These are phyloP conservation scores for Carettochelys insculpta DNA, from an alignment of 2,113 vertebrate genomes.

Conservation along the genomic window DNA sequence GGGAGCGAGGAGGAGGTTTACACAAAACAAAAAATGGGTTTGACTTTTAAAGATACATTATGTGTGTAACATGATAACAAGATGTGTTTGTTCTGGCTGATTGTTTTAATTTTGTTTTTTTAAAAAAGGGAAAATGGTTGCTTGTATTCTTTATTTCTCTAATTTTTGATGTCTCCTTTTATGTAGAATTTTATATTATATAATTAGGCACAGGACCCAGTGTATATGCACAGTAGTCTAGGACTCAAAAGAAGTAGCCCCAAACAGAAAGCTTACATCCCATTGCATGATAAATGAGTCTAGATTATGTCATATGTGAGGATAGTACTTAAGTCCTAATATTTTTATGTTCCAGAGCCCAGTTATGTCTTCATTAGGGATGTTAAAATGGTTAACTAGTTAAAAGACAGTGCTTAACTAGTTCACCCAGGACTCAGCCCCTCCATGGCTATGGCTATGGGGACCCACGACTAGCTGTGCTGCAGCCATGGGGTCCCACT, in stretches of 20 bases:
- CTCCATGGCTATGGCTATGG: no score
- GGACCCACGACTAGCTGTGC: no score
- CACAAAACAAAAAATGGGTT: not conserved
- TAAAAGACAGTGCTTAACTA: no score
- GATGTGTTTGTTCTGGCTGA: not conserved
- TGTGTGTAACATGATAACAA: not conserved
- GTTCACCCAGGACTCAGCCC: no score
- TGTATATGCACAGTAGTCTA: not conserved
- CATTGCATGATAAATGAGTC: not conserved
- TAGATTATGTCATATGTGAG: not conserved
- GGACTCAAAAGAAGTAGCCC: not conserved
- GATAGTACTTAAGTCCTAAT: not conserved
- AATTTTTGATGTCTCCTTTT: not conserved
- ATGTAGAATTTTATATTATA: not conserved
- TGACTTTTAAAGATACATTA: not conserved
- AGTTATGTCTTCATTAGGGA: not conserved
- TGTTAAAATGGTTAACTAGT: no score
- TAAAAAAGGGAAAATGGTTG: not conserved
- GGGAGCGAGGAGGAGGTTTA: not conserved
- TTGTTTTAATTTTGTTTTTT: not conserved
- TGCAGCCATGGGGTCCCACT: no score
- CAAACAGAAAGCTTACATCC: not conserved
- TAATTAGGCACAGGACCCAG: not conserved
- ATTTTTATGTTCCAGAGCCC: not conserved
- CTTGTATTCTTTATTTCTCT: not conserved